Conservation (phyloP, 2,113 vertebrate genomes). For the Chloebia gouldiae region DNA sequence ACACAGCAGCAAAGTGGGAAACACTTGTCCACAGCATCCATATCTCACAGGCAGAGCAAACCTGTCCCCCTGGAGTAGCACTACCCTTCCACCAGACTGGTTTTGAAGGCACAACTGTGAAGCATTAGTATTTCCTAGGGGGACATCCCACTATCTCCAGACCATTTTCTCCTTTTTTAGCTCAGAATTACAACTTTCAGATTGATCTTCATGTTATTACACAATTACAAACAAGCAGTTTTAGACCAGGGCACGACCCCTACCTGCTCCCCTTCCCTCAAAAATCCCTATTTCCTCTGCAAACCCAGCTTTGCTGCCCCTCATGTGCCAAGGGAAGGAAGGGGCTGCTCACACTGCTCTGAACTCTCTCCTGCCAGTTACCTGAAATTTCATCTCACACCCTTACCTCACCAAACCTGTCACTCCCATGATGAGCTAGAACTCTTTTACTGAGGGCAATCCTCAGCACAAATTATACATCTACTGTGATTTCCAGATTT, state of each 20-base stretch:
- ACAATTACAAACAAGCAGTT: not conserved
- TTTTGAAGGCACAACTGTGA: not conserved
- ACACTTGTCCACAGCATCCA: not conserved
- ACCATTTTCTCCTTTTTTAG: not conserved
- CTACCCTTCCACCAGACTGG: not conserved
- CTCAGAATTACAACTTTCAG: rapidly evolving
- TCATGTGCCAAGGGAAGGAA: rapidly evolving
- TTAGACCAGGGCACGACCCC: not conserved
- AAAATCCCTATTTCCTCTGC: not conserved
- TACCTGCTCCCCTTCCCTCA: not conserved
- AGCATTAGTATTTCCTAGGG: not conserved
- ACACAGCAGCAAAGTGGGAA: not conserved
- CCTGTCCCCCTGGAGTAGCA: not conserved
- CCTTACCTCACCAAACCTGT: not conserved
- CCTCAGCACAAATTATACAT: not conserved
- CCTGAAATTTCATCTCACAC: not conserved
- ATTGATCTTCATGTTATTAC: too few relatives aligned
- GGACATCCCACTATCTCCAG: not conserved
- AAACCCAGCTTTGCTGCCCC: not conserved
- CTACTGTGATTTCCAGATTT: not conserved
- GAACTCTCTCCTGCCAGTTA: not conserved
- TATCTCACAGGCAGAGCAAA: not conserved
- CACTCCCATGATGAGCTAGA: not conserved
- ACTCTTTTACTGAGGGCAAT: not conserved
- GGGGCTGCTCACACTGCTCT: not conserved